A percentile compares a stretch with the other conserved stretches of the same genome.
These are phyloP conservation scores for Loxodonta africana DNA, from an alignment of 2,113 vertebrate species.

Conservation along the genomic window DNA sequence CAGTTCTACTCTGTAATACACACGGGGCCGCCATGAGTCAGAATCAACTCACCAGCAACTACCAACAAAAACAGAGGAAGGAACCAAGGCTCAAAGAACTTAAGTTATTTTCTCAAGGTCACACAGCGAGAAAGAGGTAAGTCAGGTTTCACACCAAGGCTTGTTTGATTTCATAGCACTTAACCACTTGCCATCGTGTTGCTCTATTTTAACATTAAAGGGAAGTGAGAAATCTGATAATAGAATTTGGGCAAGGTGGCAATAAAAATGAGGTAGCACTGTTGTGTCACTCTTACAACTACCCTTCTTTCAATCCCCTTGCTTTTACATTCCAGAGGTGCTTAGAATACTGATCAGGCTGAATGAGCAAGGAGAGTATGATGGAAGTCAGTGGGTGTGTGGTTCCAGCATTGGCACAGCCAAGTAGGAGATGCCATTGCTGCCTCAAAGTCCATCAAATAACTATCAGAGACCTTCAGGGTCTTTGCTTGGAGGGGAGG, in stretches of 20 bases:
- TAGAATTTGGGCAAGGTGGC: constrained; percentile 70
- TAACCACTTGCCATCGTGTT: constrained; percentile 67
- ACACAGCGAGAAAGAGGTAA: constrained; percentile 68
- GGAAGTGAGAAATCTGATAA: constrained; percentile 79
- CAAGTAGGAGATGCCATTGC: not conserved
- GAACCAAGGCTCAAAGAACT: constrained; percentile 66
- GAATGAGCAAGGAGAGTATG: not conserved
- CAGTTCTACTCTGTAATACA: not conserved
- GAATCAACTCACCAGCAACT: not conserved
- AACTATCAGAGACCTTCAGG: not conserved
- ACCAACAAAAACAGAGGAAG: not conserved
- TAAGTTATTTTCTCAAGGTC: constrained; percentile 76
- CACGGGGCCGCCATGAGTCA: not conserved
- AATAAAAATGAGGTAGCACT: constrained; percentile 57
- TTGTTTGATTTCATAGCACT: constrained; percentile 80
- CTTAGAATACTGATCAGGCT: constrained; percentile 39
- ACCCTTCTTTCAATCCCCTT: not conserved
- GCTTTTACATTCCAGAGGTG: constrained; percentile 14
- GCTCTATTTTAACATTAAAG: constrained; percentile 76
- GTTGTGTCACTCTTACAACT: constrained; percentile 66
- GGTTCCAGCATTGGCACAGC: not conserved
- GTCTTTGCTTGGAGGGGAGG: not conserved
- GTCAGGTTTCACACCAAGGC: constrained; percentile 56
- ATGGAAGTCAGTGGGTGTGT: not conserved
- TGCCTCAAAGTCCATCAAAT: not conserved